Conservation (phyloP, 64 coral and sea anemone species). For the Stylophora pistillata region DNA sequence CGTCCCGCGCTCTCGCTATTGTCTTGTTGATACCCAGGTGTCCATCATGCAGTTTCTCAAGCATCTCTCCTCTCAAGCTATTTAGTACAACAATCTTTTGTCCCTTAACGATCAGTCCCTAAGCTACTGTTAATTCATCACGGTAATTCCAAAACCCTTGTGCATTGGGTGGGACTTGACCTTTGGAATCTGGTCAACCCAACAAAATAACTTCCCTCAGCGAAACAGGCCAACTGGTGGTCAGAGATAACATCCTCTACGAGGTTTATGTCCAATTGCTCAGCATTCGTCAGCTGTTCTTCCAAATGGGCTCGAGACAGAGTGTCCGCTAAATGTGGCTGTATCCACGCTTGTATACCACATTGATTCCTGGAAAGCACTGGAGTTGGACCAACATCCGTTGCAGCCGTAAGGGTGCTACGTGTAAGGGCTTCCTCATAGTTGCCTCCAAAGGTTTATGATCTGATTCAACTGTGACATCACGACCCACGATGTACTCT, state of each 20-base stretch:
- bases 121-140: slow-evolving; percentile 28
- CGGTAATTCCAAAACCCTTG: slow-evolving; percentile 3
- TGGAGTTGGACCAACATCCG: slow-evolving; percentile 43
- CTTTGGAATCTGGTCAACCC: neutral
- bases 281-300: no score
- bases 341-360: slow-evolving; percentile 14
- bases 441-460: slow-evolving; percentile 26
- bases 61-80: no score
- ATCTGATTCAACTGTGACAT: slow-evolving; percentile 11
- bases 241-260: no score
- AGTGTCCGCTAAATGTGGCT: slow-evolving; percentile 42
- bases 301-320: slow-evolving; percentile 25
- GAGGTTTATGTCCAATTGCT: no score
- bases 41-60: slow-evolving; percentile 43
- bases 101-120: slow-evolving; percentile 32
- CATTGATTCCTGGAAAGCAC: slow-evolving; percentile 5
- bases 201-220: no score
- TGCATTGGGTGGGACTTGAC: slow-evolving; percentile 19
- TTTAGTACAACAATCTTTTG: slow-evolving; percentile 1
- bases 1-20: slow-evolving; percentile 34
- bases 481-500: neutral
- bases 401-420: slow-evolving; percentile 44
- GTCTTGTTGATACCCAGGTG: slow-evolving; percentile 37
- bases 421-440: neutral
- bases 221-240: no score